Evolutionary conservation across 2,113 vertebrate species (phyloP), one percentile per base, ranked within the genome.

Genomic region (Podilymbus podiceps): DNA sequence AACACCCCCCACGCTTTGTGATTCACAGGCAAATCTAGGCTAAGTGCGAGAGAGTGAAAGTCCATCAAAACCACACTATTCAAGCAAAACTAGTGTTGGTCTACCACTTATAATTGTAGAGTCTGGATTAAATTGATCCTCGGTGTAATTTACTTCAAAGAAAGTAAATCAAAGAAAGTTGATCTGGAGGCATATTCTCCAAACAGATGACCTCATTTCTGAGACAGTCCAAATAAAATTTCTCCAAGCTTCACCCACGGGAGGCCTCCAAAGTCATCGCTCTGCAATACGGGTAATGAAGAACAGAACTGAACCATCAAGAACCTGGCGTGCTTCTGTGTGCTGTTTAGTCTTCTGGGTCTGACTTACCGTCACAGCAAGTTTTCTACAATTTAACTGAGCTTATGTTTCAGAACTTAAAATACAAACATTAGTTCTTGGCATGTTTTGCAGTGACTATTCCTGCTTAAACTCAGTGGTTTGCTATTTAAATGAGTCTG

Each of bases 221-320:
- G 30, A 66, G 50, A 62, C 0, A 42, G 67, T 14, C 56, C 58
- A 44, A 30, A n/a, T 4, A 50, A 40, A 58, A 67, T 22, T 21
- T 24, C 46, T 44, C 49, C 42, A 55, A 60, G 79, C 31, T 38
- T n/a, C 8, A 6, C 5, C 33, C 0, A 0, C 2, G 0, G 2
- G 1, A 80, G 44, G 64, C 33, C 58, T 63, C 47, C 9, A 7
- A 15, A 53, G 47, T 31, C 27, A 28, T 10, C 2, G 0, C 10
- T 21, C 44, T 73, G 64, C 16, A 15, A 24, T 3, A n/a, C 0
- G 3, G 1, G 0, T 11, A 74, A 30, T 0, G 2, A 42, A 15
- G 46, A 76, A 21, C 60, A 35, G 23, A 73, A 52, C 42, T 5
- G 63, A 56, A 16, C 15, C 67, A 35, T 8, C 33, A 59, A 30